phyloP scores from a whole-genome alignment of 2,797 vertebrate species.

The Thaleichthys pacificus region DNA sequence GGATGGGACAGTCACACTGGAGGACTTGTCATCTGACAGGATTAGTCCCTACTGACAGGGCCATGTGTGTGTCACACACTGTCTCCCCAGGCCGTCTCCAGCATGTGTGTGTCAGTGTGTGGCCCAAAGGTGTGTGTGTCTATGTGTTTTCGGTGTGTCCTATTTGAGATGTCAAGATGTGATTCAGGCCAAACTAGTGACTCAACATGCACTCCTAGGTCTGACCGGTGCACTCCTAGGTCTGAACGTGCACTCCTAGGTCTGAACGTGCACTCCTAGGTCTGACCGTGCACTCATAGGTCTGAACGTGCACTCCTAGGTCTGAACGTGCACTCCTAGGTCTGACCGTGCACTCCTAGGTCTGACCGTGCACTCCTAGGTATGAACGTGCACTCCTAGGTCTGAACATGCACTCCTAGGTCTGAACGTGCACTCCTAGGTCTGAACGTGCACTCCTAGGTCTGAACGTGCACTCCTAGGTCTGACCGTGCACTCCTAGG shows the following conservation, averaged over 20 bases:
- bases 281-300: not conserved
- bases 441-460: not conserved
- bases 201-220: not conserved
- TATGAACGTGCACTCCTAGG: no score
- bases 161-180: not conserved
- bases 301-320: no score
- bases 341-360: no score
- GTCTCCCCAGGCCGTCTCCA: not conserved
- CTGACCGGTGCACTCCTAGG: not conserved
- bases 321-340: not conserved
- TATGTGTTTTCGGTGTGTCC: conserved; percentile 14
- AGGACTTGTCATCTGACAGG: not conserved
- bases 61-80: not conserved
- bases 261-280: no score
- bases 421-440: no score
- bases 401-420: not conserved
- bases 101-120: not conserved
- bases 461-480: no score
- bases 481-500: not conserved
- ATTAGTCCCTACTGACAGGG: not conserved
- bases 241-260: not conserved
- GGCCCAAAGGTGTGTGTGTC: conserved; percentile 11
- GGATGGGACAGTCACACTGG: not conserved
- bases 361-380: not conserved
- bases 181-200: not conserved